Evolutionary conservation across 2,797 vertebrate genomes (phyloP).

Genomic region (Allobates femoralis): DNA sequence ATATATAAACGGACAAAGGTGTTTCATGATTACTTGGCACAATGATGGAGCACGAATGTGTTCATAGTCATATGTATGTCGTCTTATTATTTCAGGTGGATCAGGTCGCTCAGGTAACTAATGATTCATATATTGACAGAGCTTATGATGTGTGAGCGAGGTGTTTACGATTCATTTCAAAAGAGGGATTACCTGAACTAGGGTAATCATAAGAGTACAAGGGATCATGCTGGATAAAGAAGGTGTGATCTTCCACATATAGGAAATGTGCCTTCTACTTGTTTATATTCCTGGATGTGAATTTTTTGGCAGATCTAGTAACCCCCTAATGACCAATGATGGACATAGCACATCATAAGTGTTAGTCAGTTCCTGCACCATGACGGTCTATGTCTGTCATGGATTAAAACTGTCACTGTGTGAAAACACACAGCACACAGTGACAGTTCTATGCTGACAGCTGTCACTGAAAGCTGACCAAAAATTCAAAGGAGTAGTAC

Average conservation of each 20-base stretch:
- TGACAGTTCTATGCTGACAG: no score
- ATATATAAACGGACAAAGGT: background rate
- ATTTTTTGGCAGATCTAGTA: background rate
- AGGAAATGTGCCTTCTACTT: background rate
- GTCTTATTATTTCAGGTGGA: background rate
- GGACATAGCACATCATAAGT: no score
- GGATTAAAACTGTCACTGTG: no score
- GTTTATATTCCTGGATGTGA: background rate
- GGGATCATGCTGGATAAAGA: background rate
- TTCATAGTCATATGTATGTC: background rate
- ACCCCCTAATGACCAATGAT: no score
- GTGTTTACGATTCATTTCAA: background rate
- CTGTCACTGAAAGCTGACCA: no score
- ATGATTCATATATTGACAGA: conserved; percentile 3
- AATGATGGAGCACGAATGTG: background rate
- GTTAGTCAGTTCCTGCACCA: no score
- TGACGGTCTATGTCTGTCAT: no score
- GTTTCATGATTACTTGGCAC: background rate
- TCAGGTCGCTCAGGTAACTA: background rate
- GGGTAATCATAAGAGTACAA: background rate
- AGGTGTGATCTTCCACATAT: background rate
- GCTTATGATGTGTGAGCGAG: background rate
- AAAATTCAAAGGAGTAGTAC: no score
- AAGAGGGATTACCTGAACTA: background rate
- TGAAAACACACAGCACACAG: no score